Conservation (phyloP, 2,797 vertebrate genomes). For the Anomalospiza imberbis region DNA sequence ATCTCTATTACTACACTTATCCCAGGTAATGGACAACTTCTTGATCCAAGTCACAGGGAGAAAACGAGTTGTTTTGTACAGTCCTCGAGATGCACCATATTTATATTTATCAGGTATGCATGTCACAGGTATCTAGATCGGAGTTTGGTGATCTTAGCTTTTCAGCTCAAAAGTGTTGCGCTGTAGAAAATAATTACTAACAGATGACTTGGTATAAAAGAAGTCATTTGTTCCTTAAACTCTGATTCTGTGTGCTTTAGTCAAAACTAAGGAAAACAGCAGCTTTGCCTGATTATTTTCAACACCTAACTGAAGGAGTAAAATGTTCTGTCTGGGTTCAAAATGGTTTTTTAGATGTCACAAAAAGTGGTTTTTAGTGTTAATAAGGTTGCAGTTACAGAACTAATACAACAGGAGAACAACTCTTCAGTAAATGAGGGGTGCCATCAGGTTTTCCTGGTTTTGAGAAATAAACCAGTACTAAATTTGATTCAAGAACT, state of each 20-base stretch:
- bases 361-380: background rate
- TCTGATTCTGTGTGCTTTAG: background rate
- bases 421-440: background rate
- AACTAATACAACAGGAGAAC: background rate
- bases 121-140: background rate
- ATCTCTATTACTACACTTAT: background rate
- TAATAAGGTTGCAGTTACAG: background rate
- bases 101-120: constrained; percentile 88
- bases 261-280: background rate
- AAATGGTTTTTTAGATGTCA: background rate
- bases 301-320: background rate
- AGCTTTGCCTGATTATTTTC: background rate
- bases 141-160: background rate
- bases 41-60: constrained; percentile 92
- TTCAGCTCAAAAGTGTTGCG: background rate
- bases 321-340: background rate
- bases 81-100: constrained; percentile 88
- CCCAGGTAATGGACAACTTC: constrained; percentile 96
- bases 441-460: background rate
- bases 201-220: background rate
- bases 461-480: background rate
- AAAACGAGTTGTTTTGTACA: constrained; percentile 88
- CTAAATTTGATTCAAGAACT: background rate
- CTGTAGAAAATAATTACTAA: background rate
- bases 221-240: background rate